Percentiles rank a stretch among this genome's conserved stretches.
Evolutionary conservation across 1,140 invertebrate species (phyloP).

Genomic region (Drosophila obscura): DNA sequence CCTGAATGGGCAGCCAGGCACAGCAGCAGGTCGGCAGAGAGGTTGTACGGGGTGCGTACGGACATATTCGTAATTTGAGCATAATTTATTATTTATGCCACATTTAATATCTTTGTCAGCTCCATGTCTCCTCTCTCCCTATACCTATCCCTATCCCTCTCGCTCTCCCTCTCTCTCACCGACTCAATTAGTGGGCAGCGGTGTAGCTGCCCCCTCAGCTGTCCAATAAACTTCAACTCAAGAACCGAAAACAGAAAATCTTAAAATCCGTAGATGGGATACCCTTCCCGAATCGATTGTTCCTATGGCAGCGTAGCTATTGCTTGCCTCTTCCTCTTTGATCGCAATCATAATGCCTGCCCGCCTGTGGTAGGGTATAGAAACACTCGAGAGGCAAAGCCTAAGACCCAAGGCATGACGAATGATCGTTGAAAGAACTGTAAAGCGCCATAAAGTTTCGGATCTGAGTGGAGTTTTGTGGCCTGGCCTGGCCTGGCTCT

Average conservation of each 20-base stretch:
- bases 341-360: too few relatives aligned
- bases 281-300: too few relatives aligned
- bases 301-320: too few relatives aligned
- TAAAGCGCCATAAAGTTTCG: conserved; percentile 73
- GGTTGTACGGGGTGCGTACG: not conserved
- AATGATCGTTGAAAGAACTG: conserved; percentile 58
- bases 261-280: too few relatives aligned
- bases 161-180: not conserved
- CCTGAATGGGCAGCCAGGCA: conserved; percentile 58
- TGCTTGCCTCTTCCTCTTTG: too few relatives aligned
- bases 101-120: conserved; percentile 47
- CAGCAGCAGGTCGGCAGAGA: conserved; percentile 28
- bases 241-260: not conserved
- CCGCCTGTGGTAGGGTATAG: too few relatives aligned
- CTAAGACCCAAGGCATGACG: conserved; percentile 47
- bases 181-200: too few relatives aligned
- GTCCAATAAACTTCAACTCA: conserved; percentile 37
- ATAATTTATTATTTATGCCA: conserved; percentile 75
- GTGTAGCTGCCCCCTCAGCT: not conserved
- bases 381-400: not conserved
- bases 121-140: not conserved
- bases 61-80: conserved; percentile 53
- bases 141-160: not conserved
- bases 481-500: conserved; percentile 18
- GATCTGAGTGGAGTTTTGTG: conserved; percentile 27